Base-by-base conservation (phyloP, 2,888 invertebrate genomes). In the Cryptophagus acutangulus region DNA sequence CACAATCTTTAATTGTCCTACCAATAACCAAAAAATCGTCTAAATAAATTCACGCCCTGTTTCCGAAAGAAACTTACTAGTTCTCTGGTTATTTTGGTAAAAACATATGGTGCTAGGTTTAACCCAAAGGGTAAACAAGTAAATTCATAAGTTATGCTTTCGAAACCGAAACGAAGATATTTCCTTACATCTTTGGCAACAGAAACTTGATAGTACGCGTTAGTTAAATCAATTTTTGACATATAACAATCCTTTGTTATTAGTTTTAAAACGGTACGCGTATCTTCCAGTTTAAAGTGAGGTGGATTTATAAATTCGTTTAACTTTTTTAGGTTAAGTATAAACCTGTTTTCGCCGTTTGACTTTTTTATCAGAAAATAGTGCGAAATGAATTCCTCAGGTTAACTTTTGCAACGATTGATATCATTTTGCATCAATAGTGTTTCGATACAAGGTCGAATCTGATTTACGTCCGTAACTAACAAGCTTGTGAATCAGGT, bases 1-100 rank as follows among this genome's bases (percentile, higher is more conserved):
- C 2, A 8, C 31, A 30, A 9, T 31, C 20, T 2, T 31, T 2
- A 8, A 8, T 4, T 16, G 38, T 10, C 3, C 13, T 18, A 16
- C 31, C 31, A 2, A 38, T 12, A 14, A 38, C 9, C 2, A 38
- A 33, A 4, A 30, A 33, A 12, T 33, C 38, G 18, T 38, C 38
- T 9, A 38, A 8, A n/a, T 38, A 38, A 2, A 31, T 20, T 20
- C 6, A 20, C 20, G 20, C 9, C 9, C 6, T 20, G 6, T 20
- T 20, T 20, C 9, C 20, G 20, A 6, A 20, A 20, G 20, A 20
- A 20, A 20, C 20, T 8, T 6, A 9, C 20, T 20, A 20, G 9
- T 20, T 20, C 20, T 20, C 20, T 8, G 6, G 9, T 20, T 20
- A 20, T 20, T 20, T 20, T 20, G 6, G 20, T 20, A 20, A 20